Evolutionary conservation across 2,113 vertebrate genomes (phyloP).

Genomic region (Ariopsis seemanni): DNA sequence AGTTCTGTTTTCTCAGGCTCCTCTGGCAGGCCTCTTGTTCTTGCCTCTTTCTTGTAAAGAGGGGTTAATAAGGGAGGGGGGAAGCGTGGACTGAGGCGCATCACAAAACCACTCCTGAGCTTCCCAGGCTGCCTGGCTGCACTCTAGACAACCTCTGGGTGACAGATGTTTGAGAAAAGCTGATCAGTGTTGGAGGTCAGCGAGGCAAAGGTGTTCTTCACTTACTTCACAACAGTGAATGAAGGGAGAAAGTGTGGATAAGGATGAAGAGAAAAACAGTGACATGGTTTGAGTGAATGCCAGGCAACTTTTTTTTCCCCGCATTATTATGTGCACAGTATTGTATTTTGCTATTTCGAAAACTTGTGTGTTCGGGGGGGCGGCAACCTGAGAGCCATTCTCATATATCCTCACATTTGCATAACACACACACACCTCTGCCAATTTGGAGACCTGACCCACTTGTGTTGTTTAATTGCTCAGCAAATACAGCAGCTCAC

Average conservation of each 20-base stretch:
- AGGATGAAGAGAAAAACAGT: neutral
- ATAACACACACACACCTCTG: slow-evolving; percentile 52
- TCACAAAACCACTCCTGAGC: slow-evolving; percentile 77
- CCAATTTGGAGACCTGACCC: slow-evolving; percentile 70
- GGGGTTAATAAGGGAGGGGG: slow-evolving; percentile 54
- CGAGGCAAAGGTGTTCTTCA: slow-evolving; percentile 10
- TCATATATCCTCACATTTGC: slow-evolving; percentile 62
- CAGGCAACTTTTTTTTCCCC: neutral
- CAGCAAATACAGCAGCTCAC: slow-evolving; percentile 73
- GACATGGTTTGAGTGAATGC: neutral
- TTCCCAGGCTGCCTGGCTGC: slow-evolving; percentile 51
- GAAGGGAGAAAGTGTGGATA: neutral
- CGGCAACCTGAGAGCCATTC: slow-evolving; percentile 46
- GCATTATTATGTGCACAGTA: slow-evolving; percentile 12
- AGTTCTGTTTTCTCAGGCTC: slow-evolving; percentile 88
- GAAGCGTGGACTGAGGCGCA: slow-evolving; percentile 75
- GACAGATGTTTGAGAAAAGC: slow-evolving; percentile 65
- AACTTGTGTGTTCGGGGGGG: slow-evolving; percentile 2
- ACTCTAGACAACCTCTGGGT: slow-evolving; percentile 62
- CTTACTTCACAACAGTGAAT: slow-evolving; percentile 52
- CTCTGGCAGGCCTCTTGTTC: slow-evolving; percentile 89
- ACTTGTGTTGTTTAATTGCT: slow-evolving; percentile 75
- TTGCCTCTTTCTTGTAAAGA: slow-evolving; percentile 83
- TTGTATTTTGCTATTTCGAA: neutral
- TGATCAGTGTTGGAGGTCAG: slow-evolving; percentile 26